Evolutionary conservation across 2,113 vertebrate genomes (phyloP).

Genomic region (Callipepla californica): DNA sequence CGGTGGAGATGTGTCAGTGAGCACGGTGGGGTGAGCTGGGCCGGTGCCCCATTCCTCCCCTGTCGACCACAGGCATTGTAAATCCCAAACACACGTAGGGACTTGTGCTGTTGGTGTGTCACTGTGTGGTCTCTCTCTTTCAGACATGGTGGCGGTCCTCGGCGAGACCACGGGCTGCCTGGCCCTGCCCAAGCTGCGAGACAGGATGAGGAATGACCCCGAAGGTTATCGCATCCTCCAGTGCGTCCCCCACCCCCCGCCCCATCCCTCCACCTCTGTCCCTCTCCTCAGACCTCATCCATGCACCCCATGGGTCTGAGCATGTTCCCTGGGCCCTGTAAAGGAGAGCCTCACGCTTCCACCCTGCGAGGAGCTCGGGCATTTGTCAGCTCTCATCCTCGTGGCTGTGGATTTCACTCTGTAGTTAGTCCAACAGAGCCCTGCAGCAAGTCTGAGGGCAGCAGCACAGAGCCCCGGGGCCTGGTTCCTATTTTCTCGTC

Average conservation of each 20-base stretch:
- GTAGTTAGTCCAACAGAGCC: not conserved
- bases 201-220: slow-evolving; percentile 89
- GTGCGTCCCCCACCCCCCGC: slow-evolving; percentile 68
- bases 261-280: not conserved
- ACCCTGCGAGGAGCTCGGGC: not conserved
- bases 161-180: slow-evolving; percentile 91
- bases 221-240: slow-evolving; percentile 89
- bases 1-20: too few relatives aligned
- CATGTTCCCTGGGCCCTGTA: not conserved
- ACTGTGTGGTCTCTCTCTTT: slow-evolving; percentile 46
- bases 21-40: too few relatives aligned
- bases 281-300: not conserved
- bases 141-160: slow-evolving; percentile 98
- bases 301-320: not conserved
- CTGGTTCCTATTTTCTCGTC: not conserved
- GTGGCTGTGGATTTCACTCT: not conserved
- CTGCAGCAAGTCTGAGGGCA: not conserved
- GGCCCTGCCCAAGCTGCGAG: slow-evolving; percentile 83
- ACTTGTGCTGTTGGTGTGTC: not conserved
- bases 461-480: not conserved
- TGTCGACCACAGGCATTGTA: not conserved
- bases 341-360: not conserved
- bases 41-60: not conserved
- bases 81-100: rapidly evolving
- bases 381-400: not conserved